These are phyloP conservation scores for Synanthedon vespiformis DNA, from an alignment of 2,888 invertebrate genomes.

Conservation along the genomic window DNA sequence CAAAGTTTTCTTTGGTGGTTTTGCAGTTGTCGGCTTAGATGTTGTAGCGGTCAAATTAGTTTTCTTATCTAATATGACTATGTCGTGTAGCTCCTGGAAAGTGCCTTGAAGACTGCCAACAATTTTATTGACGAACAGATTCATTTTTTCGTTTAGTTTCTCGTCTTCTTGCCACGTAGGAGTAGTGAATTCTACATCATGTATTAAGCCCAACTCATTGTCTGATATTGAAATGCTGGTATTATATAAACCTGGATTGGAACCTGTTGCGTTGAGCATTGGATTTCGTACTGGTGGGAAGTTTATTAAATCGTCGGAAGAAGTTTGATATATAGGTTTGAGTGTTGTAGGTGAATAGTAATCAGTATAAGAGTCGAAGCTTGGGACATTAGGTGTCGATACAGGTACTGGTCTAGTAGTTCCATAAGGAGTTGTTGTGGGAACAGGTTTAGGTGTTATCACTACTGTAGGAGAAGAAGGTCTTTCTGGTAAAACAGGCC, in stretches of 20 bases:
- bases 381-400: slow-evolving; percentile 26
- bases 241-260: slow-evolving; percentile 57
- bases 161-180: slow-evolving; percentile 83
- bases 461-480: slow-evolving; percentile 73
- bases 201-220: slow-evolving; percentile 57
- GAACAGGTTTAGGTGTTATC: slow-evolving; percentile 77
- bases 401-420: slow-evolving; percentile 21
- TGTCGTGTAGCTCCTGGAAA: slow-evolving; percentile 83
- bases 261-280: slow-evolving; percentile 78
- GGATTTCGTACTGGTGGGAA: slow-evolving; percentile 90
- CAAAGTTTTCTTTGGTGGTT: slow-evolving; percentile 37
- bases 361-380: slow-evolving; percentile 39
- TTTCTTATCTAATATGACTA: slow-evolving; percentile 71
- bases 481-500: slow-evolving; percentile 40
- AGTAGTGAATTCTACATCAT: slow-evolving; percentile 78
- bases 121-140: slow-evolving; percentile 84
- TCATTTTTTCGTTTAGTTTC: slow-evolving; percentile 82
- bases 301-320: slow-evolving; percentile 78
- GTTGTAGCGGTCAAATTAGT: slow-evolving; percentile 45
- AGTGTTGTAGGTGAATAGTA: slow-evolving; percentile 38
- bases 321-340: slow-evolving; percentile 72
- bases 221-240: slow-evolving; percentile 66
- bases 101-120: slow-evolving; percentile 86
- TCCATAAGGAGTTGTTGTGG: slow-evolving; percentile 40
- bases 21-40: slow-evolving; percentile 47